Evolutionary conservation across 2,797 vertebrate genomes (phyloP), one percentile per base, ranked within the genome.

Genomic region (Hoplostethus mediterraneus): DNA sequence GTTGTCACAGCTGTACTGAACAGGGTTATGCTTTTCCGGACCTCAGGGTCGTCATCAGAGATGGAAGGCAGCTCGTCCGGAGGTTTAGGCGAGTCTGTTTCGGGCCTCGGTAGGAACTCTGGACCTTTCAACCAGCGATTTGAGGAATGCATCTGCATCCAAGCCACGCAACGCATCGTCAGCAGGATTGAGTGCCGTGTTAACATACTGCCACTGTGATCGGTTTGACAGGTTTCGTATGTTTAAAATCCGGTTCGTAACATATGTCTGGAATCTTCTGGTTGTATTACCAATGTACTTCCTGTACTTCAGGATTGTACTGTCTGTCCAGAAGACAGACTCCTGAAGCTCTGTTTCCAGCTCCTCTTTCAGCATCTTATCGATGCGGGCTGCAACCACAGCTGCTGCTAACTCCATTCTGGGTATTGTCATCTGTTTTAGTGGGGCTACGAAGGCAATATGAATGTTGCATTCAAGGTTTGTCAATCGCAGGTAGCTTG

Each of bases 221-320:
- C 5, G 2, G 31, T 33, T 2, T 33, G 31, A 3, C 31, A 33
- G 31, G 5, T 33, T 5, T 5, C 31, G 31, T 3, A 33, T 33
- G 5, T 2, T 33, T 3, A 5, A 33, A 2, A 33, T 5, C 5
- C 31, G 31, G 31, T 33, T 71, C 54, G 0, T 21, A 1, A 74
- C 56, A 33, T 67, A 74, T 12, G n/a, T 28, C 2, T 1, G n/a
- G 17, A 74, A 61, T 4, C 48, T 67, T 40, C 38, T 4, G 2
- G 36, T 61, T 10, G 67, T 25, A 45, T 60, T 73, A 0, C 30
- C n/a, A 8, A 59, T n/a, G n/a, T n/a, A n/a, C n/a, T n/a, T n/a
- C n/a, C n/a, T 72, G 17, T 73, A 73, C 52, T 73, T 66, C 7
- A 49, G 21, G 13, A 42, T 31, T 6, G 61, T 55, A 30, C 60